These are phyloP conservation scores for Oreochromis mossambicus DNA, from an alignment of 2,797 vertebrate species.

Conservation along the genomic window DNA sequence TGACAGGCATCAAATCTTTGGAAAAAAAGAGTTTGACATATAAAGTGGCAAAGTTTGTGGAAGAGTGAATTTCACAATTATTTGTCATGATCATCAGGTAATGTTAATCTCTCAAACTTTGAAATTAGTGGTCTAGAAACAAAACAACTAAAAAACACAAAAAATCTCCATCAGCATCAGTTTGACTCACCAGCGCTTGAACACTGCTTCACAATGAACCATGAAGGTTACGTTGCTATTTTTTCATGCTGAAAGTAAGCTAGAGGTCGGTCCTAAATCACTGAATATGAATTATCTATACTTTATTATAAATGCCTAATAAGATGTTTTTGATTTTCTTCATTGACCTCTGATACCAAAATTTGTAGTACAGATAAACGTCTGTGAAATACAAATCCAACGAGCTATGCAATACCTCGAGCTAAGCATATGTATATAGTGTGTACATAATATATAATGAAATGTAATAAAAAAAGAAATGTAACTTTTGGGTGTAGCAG, in stretches of 20 bases:
- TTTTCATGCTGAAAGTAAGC: background rate
- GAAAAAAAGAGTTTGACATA: slow-evolving; percentile 29
- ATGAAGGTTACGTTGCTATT: background rate
- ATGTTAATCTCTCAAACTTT: background rate
- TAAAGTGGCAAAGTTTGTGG: slow-evolving; percentile 5
- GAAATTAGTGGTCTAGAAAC: background rate
- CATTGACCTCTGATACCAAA: background rate
- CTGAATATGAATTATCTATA: background rate
- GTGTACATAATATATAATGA: background rate
- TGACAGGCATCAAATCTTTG: slow-evolving; percentile 15
- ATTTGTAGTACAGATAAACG: background rate
- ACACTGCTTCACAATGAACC: background rate
- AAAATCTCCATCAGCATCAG: background rate
- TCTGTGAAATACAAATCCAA: background rate
- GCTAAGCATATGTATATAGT: background rate
- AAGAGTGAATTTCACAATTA: background rate
- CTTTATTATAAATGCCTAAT: background rate
- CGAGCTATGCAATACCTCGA: background rate
- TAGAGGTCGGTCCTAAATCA: background rate
- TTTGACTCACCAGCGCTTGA: background rate
- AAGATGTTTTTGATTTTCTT: background rate
- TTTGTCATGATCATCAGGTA: background rate
- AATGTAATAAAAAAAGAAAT: background rate
- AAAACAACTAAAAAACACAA: background rate
- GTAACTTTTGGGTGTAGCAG: background rate